phyloP scores from a whole-genome alignment of 2,888 invertebrate genomes.

The Tenthredo scrophulariae region DNA sequence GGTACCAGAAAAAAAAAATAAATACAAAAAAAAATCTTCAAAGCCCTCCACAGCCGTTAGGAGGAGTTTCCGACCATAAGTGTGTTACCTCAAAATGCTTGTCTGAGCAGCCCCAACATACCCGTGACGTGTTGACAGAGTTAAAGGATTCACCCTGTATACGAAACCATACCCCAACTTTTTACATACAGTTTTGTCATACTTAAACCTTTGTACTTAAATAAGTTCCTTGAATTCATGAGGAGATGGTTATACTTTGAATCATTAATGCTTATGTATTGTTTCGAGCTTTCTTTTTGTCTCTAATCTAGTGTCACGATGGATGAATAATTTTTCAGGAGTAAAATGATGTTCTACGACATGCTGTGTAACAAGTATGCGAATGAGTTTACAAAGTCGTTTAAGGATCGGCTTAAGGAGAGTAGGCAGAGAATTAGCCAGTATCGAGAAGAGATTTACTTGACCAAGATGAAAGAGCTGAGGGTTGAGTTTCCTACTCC shows the following conservation, averaged over 20 bases:
- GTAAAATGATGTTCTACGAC: conserved; percentile 59
- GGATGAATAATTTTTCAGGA: conserved; percentile 54
- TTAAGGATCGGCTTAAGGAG: conserved; percentile 54
- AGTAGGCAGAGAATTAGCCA: conserved; percentile 51
- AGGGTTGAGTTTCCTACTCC: conserved; percentile 5
- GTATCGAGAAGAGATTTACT: conserved; percentile 34
- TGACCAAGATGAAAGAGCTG: conserved; percentile 19
- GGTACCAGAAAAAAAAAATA: too few relatives aligned
- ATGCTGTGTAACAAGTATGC: conserved; percentile 59
- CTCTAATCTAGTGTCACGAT: not conserved
- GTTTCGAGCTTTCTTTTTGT: not conserved
- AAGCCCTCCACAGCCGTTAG: too few relatives aligned
- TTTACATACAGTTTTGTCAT: too few relatives aligned
- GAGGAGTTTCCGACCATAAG: too few relatives aligned
- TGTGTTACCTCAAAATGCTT: too few relatives aligned
- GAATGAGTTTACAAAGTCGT: conserved; percentile 44
- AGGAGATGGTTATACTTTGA: not conserved
- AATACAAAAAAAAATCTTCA: too few relatives aligned
- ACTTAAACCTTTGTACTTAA: not conserved
- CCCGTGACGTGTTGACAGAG: too few relatives aligned
- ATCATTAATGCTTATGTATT: not conserved
- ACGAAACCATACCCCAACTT: too few relatives aligned
- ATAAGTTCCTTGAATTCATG: not conserved
- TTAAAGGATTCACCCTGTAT: too few relatives aligned
- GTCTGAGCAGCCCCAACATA: too few relatives aligned